Conservation (phyloP, 2,113 vertebrate species). For the Silurus glanis region DNA sequence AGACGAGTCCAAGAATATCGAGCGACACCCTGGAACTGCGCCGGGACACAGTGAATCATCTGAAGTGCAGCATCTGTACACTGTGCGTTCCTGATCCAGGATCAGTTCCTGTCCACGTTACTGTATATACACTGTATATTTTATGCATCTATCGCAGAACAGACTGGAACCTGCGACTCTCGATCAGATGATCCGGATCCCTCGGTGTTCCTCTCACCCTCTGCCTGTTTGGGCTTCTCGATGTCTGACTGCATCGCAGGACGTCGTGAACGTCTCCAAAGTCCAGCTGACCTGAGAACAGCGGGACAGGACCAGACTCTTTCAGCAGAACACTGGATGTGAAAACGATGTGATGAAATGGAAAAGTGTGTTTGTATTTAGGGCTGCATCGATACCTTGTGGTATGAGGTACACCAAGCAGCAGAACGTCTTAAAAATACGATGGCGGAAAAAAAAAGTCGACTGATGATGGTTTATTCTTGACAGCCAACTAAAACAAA, state of each 20-base stretch:
- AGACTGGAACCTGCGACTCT: not conserved
- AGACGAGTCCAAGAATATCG: not conserved
- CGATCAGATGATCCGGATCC: not conserved
- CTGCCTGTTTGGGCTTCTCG: slow-evolving; percentile 7
- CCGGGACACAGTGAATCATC: not conserved
- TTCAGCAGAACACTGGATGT: slow-evolving; percentile 68
- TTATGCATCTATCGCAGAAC: not conserved
- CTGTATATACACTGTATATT: not conserved
- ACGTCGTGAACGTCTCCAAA: slow-evolving; percentile 1
- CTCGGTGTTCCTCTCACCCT: not conserved
- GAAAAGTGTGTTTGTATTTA: not conserved
- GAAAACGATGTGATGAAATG: slow-evolving; percentile 47
- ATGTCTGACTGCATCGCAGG: not conserved
- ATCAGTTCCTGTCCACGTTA: not conserved
- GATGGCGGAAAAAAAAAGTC: too few species aligned
- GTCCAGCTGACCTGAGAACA: slow-evolving; percentile 16
- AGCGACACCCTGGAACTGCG: too few species aligned
- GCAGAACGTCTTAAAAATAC: too few species aligned
- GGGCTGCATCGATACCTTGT: not conserved
- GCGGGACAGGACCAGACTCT: slow-evolving; percentile 23
- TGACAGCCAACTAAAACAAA: too few species aligned
- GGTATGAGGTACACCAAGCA: not conserved
- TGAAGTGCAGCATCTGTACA: not conserved
- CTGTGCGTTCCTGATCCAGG: slow-evolving; percentile 11
- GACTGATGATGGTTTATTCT: too few species aligned